These are phyloP conservation scores for Mus minutoides DNA, from an alignment of 2,797 vertebrate species.

Conservation along the genomic window DNA sequence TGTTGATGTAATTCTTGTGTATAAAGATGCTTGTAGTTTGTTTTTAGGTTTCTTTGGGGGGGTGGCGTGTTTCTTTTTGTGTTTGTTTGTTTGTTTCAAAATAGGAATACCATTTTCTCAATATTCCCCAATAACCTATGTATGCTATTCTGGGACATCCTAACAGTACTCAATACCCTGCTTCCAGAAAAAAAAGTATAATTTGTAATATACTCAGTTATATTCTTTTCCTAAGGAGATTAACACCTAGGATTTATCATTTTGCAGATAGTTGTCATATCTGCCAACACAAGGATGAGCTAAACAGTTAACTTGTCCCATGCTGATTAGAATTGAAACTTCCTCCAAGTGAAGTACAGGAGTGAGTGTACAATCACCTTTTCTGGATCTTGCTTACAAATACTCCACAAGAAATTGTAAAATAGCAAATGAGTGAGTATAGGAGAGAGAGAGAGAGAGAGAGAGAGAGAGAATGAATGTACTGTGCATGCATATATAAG, in stretches of 20 bases:
- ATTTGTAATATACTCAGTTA: slow-evolving; percentile 4
- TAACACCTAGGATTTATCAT: slow-evolving; percentile 2
- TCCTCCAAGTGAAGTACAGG: neutral
- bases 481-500: neutral
- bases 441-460: neutral
- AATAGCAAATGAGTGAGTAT: slow-evolving; percentile 12
- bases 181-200: neutral
- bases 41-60: neutral
- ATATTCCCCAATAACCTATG: slow-evolving; percentile 35
- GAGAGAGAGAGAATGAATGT: neutral
- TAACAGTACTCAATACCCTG: neutral
- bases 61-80: neutral
- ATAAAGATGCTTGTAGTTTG: neutral
- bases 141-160: neutral
- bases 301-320: neutral
- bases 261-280: neutral
- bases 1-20: neutral
- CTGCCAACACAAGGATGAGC: neutral
- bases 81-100: neutral
- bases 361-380: neutral
- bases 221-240: slow-evolving; percentile 37
- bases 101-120: slow-evolving; percentile 39
- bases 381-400: neutral
- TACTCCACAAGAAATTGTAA: slow-evolving; percentile 47
- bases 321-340: neutral